Evolutionary conservation across 2,888 invertebrate species (phyloP), one percentile per base, ranked within the genome.

Genomic region (Selenia dentaria): DNA sequence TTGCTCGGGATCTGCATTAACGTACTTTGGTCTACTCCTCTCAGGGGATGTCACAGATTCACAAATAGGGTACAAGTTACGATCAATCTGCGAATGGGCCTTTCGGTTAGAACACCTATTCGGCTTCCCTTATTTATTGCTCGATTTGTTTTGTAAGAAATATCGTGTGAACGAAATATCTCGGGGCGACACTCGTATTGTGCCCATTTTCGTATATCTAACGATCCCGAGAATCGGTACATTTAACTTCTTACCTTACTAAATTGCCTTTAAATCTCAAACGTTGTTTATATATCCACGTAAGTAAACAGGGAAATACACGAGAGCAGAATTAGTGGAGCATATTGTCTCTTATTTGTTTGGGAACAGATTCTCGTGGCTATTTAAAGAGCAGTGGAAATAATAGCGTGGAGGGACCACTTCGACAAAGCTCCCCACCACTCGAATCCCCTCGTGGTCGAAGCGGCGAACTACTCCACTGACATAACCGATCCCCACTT

Each of bases 211-310:
- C 46, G 25, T 26, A 35, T 29, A 36, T 31, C 18, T 36, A 34
- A 36, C 27, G n/a, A n/a, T n/a, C n/a, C n/a, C n/a, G n/a, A n/a
- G n/a, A n/a, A n/a, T n/a, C n/a, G n/a, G n/a, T n/a, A 39, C 28
- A 24, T 45, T 38, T 38, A 34, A 37, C 28, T 39, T 39, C 29
- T 34, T 39, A 35, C 29, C 14, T n/a, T 13, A 35, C 35, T 14
- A 38, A 44, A 47, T 52, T 41, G 40, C 12, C 44, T 52, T 52
- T 52, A 40, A 38, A 47, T 46, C 43, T 51, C 34, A n/a, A n/a
- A 31, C 31, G 44, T 44, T 44, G 31, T n/a, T n/a, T n/a, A n/a
- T n/a, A n/a, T n/a, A n/a, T n/a, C n/a, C n/a, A n/a, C n/a, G n/a
- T n/a, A n/a, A 47, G 40, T 37, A 40, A 44, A 40, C 33, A 36